These are phyloP conservation scores for Nyctereutes procyonoides DNA, from an alignment of 2,113 vertebrate genomes.

Conservation along the genomic window DNA sequence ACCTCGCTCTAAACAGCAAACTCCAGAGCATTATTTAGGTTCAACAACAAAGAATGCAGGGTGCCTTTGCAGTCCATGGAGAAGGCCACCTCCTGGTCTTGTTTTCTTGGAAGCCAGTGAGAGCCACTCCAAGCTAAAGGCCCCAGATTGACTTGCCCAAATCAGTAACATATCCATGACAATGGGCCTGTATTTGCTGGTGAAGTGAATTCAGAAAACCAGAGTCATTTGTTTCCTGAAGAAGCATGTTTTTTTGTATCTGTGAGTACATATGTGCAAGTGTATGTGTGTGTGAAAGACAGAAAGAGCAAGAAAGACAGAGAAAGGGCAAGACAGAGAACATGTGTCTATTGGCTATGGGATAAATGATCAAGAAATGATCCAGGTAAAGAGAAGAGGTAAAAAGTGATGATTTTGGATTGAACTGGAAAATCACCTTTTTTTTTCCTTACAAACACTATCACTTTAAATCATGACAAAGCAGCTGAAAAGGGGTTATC, in stretches of 20 bases:
- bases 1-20: background rate
- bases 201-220: conserved; percentile 12
- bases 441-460: background rate
- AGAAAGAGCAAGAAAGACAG: background rate
- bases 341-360: background rate
- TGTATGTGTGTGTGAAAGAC: background rate
- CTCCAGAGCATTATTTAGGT: background rate
- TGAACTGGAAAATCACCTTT: background rate
- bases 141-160: background rate
- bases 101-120: background rate
- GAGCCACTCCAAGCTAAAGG: background rate
- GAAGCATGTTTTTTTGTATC: background rate
- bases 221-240: background rate
- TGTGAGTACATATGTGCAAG: background rate
- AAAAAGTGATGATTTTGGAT: background rate
- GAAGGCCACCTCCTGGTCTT: background rate
- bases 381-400: background rate
- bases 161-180: background rate
- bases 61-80: background rate
- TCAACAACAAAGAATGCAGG: background rate
- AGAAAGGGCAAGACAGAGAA: background rate
- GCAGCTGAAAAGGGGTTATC: background rate
- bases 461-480: conserved; percentile 26
- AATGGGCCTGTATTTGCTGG: background rate
- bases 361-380: conserved; percentile 33